Evolutionary conservation across 1,140 invertebrate genomes (phyloP).

Genomic region (Macrosteles quadrilineatus): DNA sequence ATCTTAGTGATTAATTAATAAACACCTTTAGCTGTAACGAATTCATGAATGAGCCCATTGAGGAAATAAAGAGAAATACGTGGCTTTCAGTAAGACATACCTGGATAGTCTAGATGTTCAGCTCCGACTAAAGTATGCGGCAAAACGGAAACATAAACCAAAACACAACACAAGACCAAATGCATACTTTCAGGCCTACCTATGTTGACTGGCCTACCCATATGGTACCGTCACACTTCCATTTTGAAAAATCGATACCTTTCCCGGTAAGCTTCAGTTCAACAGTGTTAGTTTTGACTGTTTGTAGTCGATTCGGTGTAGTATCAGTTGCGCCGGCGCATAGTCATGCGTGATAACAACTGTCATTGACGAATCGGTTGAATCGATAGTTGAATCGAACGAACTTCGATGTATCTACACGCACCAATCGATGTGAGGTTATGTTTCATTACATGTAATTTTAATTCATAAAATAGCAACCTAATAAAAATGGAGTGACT

Average conservation of each 20-base stretch:
- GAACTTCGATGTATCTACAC: no score
- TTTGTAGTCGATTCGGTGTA: background rate
- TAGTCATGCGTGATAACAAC: no score
- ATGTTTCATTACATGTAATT: no score
- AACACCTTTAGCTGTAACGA: no score
- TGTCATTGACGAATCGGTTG: no score
- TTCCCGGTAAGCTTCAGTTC: slow-evolving; percentile 3
- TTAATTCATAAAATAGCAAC: no score
- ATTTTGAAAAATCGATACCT: slow-evolving; percentile 30
- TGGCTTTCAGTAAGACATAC: background rate
- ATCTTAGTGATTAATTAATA: no score
- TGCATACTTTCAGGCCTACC: background rate
- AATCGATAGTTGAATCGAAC: no score
- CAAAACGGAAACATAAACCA: background rate
- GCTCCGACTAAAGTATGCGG: background rate
- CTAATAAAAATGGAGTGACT: no score
- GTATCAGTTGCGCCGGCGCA: background rate
- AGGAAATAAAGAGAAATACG: no score
- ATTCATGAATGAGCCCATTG: no score
- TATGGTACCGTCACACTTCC: slow-evolving; percentile 18
- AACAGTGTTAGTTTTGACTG: background rate
- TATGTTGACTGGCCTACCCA: slow-evolving; percentile 5
- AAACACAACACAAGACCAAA: background rate
- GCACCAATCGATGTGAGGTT: no score
- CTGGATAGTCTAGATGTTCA: slow-evolving; percentile 17